Percentiles rank a stretch among this genome's conserved stretches.
Evolutionary conservation across 1,140 invertebrate species (phyloP).

Genomic region (Zaprionus lachaisei): DNA sequence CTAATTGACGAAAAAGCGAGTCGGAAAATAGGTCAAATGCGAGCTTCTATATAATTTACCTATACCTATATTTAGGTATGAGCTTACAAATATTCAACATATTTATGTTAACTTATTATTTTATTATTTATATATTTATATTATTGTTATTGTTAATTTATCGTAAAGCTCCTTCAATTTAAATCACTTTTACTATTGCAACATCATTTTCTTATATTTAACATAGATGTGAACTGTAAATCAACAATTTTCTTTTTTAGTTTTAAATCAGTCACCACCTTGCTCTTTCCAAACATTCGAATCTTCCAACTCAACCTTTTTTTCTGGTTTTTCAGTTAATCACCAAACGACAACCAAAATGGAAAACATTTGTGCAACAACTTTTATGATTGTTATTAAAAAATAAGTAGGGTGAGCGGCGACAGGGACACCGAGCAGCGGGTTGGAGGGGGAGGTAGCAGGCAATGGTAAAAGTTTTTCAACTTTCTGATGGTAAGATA

Average conservation of each 20-base stretch:
- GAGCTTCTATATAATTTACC: not conserved
- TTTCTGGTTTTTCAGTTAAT: constrained; percentile 31
- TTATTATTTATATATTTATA: not conserved
- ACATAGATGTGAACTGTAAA: too few relatives aligned
- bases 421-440: not conserved
- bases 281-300: not conserved
- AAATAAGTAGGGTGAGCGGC: constrained; percentile 25
- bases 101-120: not conserved
- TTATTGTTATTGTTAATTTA: not conserved
- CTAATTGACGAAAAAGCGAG: constrained; percentile 36
- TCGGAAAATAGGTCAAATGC: constrained; percentile 43
- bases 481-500: constrained; percentile 80
- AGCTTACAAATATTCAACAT: constrained; percentile 2
- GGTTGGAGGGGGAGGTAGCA: not conserved
- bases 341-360: constrained; percentile 35
- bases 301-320: not conserved
- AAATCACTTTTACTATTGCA: too few relatives aligned
- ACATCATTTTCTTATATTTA: too few relatives aligned
- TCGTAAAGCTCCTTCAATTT: too few relatives aligned
- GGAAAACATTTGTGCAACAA: constrained; percentile 56
- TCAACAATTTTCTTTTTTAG: too few relatives aligned
- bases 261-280: not conserved
- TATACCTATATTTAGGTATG: too few relatives aligned
- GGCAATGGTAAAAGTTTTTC: constrained; percentile 62
- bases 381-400: constrained; percentile 69